phyloP scores from a whole-genome alignment of 2,888 invertebrate genomes.

The Drosophila macrospina region DNA sequence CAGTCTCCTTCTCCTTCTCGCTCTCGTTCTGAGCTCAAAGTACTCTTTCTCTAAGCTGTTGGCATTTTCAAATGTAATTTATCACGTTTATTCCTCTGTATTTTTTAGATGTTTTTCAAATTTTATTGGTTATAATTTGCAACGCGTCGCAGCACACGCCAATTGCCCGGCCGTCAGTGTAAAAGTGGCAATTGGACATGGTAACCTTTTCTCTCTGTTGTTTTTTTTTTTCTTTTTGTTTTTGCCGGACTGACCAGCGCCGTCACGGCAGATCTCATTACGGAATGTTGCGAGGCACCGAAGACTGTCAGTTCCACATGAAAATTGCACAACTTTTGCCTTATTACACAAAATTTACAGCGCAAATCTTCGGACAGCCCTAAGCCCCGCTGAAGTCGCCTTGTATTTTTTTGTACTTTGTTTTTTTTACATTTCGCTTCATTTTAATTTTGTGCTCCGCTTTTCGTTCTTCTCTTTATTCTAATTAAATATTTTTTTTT shows the following conservation, averaged over 20 bases:
- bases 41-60: conserved; percentile 14
- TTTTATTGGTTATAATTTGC: conserved; percentile 78
- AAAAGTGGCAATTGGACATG: conserved; percentile 31
- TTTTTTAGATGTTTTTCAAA: conserved; percentile 47
- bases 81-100: conserved; percentile 31
- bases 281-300: conserved; percentile 52
- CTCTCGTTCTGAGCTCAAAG: too few relatives aligned
- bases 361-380: conserved; percentile 51
- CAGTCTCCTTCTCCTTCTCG: too few relatives aligned
- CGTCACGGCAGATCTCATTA: conserved; percentile 63
- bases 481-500: conserved; percentile 78
- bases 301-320: conserved; percentile 80
- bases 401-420: conserved; percentile 10
- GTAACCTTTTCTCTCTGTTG: too few relatives aligned
- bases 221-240: conserved; percentile 27
- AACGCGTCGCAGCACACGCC: conserved; percentile 25
- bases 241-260: conserved; percentile 35
- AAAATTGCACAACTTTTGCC: conserved; percentile 81
- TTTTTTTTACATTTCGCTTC: conserved; percentile 37
- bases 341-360: conserved; percentile 73
- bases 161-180: conserved; percentile 47
- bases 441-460: conserved; percentile 60
- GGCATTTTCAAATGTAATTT: conserved; percentile 51
- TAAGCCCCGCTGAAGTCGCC: conserved; percentile 40
- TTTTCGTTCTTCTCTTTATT: conserved; percentile 70